Base-by-base conservation (phyloP, 1,140 invertebrate species). In the Drosophila elegans region DNA sequence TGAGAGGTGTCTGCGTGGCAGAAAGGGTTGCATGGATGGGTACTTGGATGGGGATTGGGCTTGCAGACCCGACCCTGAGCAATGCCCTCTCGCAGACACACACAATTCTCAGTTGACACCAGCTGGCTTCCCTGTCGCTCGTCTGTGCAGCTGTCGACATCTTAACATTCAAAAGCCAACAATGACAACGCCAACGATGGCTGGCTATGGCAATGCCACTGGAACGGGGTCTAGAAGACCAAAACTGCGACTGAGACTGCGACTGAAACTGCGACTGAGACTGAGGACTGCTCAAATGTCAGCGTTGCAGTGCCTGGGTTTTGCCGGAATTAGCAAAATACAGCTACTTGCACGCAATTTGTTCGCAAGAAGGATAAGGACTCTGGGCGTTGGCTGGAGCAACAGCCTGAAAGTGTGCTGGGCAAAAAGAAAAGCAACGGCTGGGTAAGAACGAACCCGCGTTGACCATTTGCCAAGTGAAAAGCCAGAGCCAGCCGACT, bases 101-200 rank as follows among this genome's bases (percentile, higher is more conserved):
- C 71, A 75, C 63, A 81, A 74, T 82, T 77, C 68, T 74, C 62
- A 66, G 79, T 84, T 84, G 73, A 79, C 80, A 84, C 80, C 80
- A 84, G 80, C 61, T 84, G 80, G 61, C 63, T 71, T 66, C 66
- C 80, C 63, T 54, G 44, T 49, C 71, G 49, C 36, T 42, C 69
- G 55, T 78, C 68, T 75, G 74, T 68, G 77, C 80, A 83, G 80
- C 80, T 84, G 80, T 84, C 80, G 80, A 84, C 80, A 84, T 84
- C 80, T 84, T 84, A 84, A 84, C 80, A 84, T 84, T 84, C 80
- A 84, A 84, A 84, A 84, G 80, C 80, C 80, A 84, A 80, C 80
- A 84, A 84, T 84, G 80, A 80, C 76, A 84, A 79, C 81, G 80
- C 60, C 48, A 51, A 51, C 29, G 48, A 51, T 57, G 36, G 32